phyloP scores from a whole-genome alignment of 2,113 vertebrate species.

The Gallinago jamesoni region DNA sequence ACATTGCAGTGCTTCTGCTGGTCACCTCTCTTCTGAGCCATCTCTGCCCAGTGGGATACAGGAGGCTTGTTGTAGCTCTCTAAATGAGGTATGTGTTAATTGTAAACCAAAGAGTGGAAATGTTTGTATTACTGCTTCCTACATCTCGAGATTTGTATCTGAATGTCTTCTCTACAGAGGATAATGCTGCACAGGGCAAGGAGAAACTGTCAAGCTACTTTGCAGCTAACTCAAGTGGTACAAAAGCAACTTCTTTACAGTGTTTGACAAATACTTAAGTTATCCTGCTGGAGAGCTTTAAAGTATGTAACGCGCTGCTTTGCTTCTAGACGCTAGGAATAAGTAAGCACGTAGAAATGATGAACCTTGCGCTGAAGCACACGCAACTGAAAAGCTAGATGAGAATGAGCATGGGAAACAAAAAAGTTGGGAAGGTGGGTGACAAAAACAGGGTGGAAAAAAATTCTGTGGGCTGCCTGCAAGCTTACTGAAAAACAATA shows the following conservation, averaged over 20 bases:
- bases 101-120: background rate
- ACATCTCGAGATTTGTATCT: background rate
- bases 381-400: background rate
- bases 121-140: background rate
- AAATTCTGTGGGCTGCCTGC: background rate
- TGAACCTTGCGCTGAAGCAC: background rate
- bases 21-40: background rate
- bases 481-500: rapidly evolving
- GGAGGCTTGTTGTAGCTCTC: background rate
- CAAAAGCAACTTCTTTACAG: background rate
- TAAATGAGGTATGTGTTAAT: constrained; percentile 28
- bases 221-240: background rate
- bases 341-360: background rate
- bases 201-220: background rate
- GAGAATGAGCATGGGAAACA: background rate
- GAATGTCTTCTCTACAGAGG: background rate
- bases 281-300: background rate
- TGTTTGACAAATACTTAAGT: background rate
- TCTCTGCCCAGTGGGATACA: background rate
- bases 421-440: background rate
- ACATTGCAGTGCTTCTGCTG: background rate
- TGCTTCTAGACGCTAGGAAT: background rate
- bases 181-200: background rate
- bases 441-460: background rate
- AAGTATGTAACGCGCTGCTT: background rate